Conservation (phyloP, 2,113 vertebrate species). For the Leuciscus idus region DNA sequence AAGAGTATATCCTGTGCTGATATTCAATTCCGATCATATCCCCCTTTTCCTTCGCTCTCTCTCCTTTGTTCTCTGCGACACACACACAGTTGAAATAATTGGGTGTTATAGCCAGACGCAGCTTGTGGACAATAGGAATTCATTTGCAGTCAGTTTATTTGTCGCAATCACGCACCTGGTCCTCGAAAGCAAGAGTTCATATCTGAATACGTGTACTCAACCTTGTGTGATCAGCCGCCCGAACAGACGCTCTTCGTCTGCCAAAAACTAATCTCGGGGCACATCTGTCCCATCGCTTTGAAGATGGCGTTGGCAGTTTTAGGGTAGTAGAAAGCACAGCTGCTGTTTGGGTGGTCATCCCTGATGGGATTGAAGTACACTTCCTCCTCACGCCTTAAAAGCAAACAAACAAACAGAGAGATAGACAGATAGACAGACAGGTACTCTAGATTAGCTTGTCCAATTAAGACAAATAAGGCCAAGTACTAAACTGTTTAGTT, state of each 20-base stretch:
- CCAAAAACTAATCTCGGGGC: constrained; percentile 46
- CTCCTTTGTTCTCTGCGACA: constrained; percentile 6
- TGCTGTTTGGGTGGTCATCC: constrained; percentile 53
- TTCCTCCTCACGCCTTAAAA: constrained; percentile 3
- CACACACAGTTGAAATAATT: constrained; percentile 33
- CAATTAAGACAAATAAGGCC: constrained; percentile 14
- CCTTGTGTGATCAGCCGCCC: constrained; percentile 27
- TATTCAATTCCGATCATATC: constrained; percentile 9
- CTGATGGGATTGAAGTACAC: constrained; percentile 15
- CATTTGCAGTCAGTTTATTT: constrained; percentile 50
- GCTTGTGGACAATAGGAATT: constrained; percentile 43
- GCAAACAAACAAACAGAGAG: constrained; percentile 19
- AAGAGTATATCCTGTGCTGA: not conserved
- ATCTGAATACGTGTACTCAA: constrained; percentile 30
- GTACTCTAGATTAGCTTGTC: not conserved
- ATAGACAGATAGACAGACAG: not conserved
- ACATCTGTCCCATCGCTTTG: constrained; percentile 51
- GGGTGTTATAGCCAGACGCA: constrained; percentile 29
- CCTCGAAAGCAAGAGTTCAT: constrained; percentile 1
- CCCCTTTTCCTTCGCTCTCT: not conserved
- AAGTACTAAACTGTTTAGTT: not conserved
- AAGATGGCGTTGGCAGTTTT: constrained; percentile 18
- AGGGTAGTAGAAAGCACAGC: constrained; percentile 43
- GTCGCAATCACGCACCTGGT: constrained; percentile 53
- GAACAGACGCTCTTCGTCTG: constrained; percentile 27